Evolutionary conservation across 2,888 invertebrate genomes (phyloP).

Genomic region (Prostheceraeus crozeri): DNA sequence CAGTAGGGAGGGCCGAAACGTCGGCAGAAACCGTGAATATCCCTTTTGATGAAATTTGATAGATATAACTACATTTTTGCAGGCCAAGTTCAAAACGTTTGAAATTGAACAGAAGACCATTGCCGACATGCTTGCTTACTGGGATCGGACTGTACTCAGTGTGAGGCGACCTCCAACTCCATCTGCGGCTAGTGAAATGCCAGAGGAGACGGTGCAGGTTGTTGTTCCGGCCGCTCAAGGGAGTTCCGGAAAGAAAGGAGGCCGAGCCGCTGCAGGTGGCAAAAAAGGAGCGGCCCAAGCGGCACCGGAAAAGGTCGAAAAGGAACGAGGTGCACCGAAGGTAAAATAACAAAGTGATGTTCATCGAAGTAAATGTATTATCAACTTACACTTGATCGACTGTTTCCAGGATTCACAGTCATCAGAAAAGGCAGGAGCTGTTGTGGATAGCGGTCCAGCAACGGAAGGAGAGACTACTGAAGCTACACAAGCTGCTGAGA

Average conservation of each 20-base stretch:
- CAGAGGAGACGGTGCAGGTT: not conserved
- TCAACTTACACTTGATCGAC: too few relatives aligned
- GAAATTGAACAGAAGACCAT: constrained; percentile 52
- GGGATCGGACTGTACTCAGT: constrained; percentile 52
- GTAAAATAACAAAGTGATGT: too few relatives aligned
- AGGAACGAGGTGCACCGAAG: not conserved
- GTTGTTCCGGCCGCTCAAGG: constrained; percentile 47
- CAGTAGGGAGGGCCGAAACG: too few relatives aligned
- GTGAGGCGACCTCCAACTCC: constrained; percentile 50
- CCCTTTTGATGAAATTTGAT: too few relatives aligned
- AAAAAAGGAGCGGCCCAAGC: constrained; percentile 27
- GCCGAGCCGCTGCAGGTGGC: constrained; percentile 12
- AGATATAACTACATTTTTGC: too few relatives aligned
- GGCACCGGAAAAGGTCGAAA: constrained; percentile 6
- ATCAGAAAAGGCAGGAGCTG: constrained; percentile 38
- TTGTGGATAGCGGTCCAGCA: constrained; percentile 47
- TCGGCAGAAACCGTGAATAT: too few relatives aligned
- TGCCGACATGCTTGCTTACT: constrained; percentile 50
- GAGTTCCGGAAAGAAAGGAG: constrained; percentile 48
- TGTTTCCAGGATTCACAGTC: not conserved
- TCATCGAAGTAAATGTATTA: too few relatives aligned
- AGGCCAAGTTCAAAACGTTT: constrained; percentile 53
- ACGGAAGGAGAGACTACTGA: constrained; percentile 43
- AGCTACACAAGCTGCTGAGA: constrained; percentile 42
- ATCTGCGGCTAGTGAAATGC: constrained; percentile 45